Percentiles rank a stretch among this genome's conserved stretches.
These are phyloP conservation scores for Sturnus vulgaris DNA, from an alignment of 2,113 vertebrate genomes.

Conservation along the genomic window DNA sequence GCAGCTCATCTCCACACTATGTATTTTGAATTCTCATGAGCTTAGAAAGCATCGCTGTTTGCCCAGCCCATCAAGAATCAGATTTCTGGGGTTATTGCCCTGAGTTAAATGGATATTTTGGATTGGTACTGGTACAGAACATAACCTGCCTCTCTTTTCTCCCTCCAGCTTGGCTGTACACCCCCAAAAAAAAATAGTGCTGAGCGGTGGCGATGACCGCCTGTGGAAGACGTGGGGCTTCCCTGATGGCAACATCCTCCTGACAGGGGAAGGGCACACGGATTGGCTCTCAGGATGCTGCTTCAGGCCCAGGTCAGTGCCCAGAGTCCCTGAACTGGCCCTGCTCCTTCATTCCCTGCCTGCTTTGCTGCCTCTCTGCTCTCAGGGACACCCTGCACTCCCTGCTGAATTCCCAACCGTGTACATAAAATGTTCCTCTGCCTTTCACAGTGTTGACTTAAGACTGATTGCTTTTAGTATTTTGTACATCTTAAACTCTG, in stretches of 20 bases:
- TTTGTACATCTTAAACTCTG: constrained; percentile 35
- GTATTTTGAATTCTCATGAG: background rate
- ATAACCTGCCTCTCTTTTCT: background rate
- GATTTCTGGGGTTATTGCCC: background rate
- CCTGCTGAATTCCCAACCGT: background rate
- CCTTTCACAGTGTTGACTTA: constrained; percentile 54
- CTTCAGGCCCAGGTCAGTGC: constrained; percentile 80
- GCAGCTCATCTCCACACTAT: background rate
- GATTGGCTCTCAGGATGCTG: constrained; percentile 82
- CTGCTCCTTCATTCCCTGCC: background rate
- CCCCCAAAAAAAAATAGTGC: constrained; percentile 63
- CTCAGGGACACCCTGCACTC: background rate
- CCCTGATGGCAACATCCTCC: constrained; percentile 69
- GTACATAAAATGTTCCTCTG: constrained; percentile 48
- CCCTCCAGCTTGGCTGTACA: constrained; percentile 67
- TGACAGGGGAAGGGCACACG: constrained; percentile 75
- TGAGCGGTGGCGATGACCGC: constrained; percentile 73
- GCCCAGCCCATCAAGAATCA: background rate
- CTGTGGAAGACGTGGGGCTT: constrained; percentile 79
- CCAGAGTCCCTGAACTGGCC: background rate
- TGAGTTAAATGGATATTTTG: background rate
- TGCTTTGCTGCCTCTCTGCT: constrained; percentile 28
- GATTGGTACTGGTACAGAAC: background rate
- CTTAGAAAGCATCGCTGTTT: background rate
- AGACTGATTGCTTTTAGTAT: constrained; percentile 62